Evolutionary conservation across 2,113 vertebrate species (phyloP).

Genomic region (Cinclus mexicanus): DNA sequence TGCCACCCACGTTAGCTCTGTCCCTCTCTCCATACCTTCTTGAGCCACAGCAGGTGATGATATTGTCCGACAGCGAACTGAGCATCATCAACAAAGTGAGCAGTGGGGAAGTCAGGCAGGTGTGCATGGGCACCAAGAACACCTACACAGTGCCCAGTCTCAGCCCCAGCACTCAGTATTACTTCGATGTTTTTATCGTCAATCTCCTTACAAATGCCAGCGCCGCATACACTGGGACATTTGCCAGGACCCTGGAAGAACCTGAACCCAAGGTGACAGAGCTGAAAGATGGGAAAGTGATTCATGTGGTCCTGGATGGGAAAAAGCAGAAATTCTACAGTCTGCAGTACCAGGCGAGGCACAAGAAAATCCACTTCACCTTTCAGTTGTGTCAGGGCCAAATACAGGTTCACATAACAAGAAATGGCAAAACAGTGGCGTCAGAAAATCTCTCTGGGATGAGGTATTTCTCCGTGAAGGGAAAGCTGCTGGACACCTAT

Average conservation of each 20-base stretch:
- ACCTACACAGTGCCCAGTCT: conserved; percentile 83
- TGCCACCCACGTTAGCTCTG: background rate
- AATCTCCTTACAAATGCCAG: conserved; percentile 83
- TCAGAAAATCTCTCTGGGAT: conserved; percentile 77
- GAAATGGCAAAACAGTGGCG: conserved; percentile 72
- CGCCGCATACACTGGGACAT: conserved; percentile 79
- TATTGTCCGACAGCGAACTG: conserved; percentile 37
- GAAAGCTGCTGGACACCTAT: conserved; percentile 76
- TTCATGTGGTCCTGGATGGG: conserved; percentile 76
- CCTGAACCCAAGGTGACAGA: conserved; percentile 70
- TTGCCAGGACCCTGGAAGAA: conserved; percentile 81
- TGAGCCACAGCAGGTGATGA: conserved; percentile 52
- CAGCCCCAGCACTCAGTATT: conserved; percentile 82
- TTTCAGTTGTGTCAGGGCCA: conserved; percentile 82
- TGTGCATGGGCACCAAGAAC: conserved; percentile 81
- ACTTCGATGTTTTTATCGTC: conserved; percentile 86
- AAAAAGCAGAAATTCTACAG: conserved; percentile 70
- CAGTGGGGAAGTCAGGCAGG: conserved; percentile 73
- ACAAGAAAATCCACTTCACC: conserved; percentile 84
- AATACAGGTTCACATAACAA: conserved; percentile 76
- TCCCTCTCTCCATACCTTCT: conserved; percentile 43
- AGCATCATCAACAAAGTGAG: conserved; percentile 56
- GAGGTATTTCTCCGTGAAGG: conserved; percentile 83
- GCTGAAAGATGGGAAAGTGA: conserved; percentile 82
- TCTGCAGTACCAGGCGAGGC: conserved; percentile 79